A percentile compares a stretch with the other conserved stretches of the same genome.
phyloP scores from a whole-genome alignment of 2,797 vertebrate species.

The Pipistrellus pygmaeus region DNA sequence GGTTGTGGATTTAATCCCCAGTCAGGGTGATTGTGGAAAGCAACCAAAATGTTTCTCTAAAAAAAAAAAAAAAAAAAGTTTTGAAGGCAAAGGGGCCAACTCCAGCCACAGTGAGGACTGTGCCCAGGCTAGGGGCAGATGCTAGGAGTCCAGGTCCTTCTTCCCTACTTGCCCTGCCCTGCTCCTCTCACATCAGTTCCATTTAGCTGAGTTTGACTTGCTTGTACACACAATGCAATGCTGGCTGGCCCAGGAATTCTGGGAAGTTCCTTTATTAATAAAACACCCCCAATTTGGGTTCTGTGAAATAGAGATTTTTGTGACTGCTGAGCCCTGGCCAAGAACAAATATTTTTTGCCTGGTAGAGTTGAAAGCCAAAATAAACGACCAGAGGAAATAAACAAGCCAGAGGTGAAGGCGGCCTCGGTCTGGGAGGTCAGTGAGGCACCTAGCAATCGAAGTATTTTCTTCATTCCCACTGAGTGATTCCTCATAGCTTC shows the following conservation, averaged over 20 bases:
- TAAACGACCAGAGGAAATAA: background rate
- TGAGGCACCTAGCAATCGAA: background rate
- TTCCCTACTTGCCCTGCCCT: background rate
- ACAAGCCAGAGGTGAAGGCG: background rate
- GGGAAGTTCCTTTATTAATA: background rate
- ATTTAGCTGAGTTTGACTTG: background rate
- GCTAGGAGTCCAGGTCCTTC: background rate
- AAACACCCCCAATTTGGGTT: background rate
- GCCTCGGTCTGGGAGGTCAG: background rate
- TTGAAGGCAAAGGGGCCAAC: background rate
- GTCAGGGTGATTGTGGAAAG: background rate
- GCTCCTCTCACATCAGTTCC: fast-evolving
- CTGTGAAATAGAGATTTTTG: background rate
- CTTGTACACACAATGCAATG: background rate
- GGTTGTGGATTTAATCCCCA: background rate
- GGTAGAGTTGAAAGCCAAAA: background rate
- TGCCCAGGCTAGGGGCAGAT: background rate
- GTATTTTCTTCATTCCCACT: background rate
- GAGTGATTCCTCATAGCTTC: background rate
- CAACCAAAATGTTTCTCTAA: background rate
- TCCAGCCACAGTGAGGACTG: background rate
- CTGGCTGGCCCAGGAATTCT: background rate
- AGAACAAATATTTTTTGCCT: slow-evolving; percentile 12
- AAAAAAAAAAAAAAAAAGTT: background rate
- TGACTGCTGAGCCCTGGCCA: background rate